phyloP scores from a whole-genome alignment of 2,888 invertebrate genomes.

The Drosophila seclusa region DNA sequence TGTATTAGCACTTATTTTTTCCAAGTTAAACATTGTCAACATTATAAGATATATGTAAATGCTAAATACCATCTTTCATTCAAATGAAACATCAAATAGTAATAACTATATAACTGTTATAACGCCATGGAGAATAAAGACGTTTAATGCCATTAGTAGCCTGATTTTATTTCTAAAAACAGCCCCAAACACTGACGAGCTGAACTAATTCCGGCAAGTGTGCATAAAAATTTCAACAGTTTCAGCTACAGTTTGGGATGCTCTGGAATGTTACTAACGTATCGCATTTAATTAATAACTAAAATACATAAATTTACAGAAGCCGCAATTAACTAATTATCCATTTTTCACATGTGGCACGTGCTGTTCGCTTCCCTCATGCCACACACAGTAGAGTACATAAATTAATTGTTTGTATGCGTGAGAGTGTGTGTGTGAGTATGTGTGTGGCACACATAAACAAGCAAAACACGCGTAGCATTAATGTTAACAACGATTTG shows the following conservation, averaged over 20 bases:
- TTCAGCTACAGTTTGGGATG: conserved; percentile 22
- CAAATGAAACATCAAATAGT: not conserved
- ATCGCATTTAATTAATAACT: conserved; percentile 74
- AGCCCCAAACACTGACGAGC: not conserved
- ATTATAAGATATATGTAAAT: not conserved
- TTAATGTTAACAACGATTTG: conserved; percentile 69
- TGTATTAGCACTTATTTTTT: not conserved
- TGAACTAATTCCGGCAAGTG: conserved; percentile 6
- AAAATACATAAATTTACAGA: conserved; percentile 61
- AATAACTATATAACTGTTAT: not conserved
- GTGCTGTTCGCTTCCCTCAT: conserved; percentile 12
- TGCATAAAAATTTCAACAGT: no score
- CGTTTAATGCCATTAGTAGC: not conserved
- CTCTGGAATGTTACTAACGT: conserved; percentile 12
- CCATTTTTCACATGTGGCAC: conserved; percentile 71
- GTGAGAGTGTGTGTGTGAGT: conserved; percentile 14
- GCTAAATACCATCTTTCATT: not conserved
- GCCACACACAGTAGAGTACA: conserved; percentile 30
- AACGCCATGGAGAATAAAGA: not conserved
- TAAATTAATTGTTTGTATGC: conserved; percentile 58
- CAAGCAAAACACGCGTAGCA: conserved; percentile 72
- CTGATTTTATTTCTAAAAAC: conserved; percentile 6
- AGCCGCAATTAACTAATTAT: conserved; percentile 79
- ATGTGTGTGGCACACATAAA: conserved; percentile 52
- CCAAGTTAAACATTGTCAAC: not conserved